Percentiles rank a stretch among this genome's conserved stretches.
Evolutionary conservation across 2,888 invertebrate species (phyloP).

Genomic region (Gandaritis pyraliata): DNA sequence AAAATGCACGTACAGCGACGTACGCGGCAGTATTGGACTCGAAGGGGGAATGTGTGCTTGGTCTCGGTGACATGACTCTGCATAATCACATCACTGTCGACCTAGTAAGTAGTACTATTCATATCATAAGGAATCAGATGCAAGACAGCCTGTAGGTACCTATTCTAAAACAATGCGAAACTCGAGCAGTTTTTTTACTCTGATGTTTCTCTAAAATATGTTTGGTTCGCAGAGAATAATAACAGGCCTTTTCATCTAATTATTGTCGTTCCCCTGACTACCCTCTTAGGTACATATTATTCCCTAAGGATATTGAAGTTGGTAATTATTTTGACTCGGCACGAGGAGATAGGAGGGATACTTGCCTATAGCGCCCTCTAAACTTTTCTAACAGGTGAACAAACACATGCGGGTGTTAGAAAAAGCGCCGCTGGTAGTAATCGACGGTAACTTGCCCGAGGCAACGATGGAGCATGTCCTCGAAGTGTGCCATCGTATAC

Average conservation of each 20-base stretch:
- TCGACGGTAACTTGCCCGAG: constrained; percentile 93
- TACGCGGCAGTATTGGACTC: constrained; percentile 90
- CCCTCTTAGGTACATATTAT: too few relatives aligned
- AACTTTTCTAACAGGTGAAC: constrained; percentile 75
- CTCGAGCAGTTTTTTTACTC: too few relatives aligned
- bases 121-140: not conserved
- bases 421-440: constrained; percentile 88
- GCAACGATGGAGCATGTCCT: constrained; percentile 87
- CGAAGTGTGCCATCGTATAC: constrained; percentile 82
- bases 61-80: constrained; percentile 93
- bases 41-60: constrained; percentile 90
- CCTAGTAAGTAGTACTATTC: constrained; percentile 73
- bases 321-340: too few relatives aligned
- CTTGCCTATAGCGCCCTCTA: too few relatives aligned
- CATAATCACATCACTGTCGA: constrained; percentile 88
- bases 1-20: constrained; percentile 85
- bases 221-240: too few relatives aligned
- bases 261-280: too few relatives aligned
- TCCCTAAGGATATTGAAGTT: too few relatives aligned
- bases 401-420: constrained; percentile 84
- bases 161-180: too few relatives aligned
- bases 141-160: not conserved
- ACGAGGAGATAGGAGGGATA: too few relatives aligned
- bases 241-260: too few relatives aligned
- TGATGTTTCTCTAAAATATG: too few relatives aligned